Base-by-base conservation (phyloP, 2,113 vertebrate species). In the Ptilonorhynchus violaceus region DNA sequence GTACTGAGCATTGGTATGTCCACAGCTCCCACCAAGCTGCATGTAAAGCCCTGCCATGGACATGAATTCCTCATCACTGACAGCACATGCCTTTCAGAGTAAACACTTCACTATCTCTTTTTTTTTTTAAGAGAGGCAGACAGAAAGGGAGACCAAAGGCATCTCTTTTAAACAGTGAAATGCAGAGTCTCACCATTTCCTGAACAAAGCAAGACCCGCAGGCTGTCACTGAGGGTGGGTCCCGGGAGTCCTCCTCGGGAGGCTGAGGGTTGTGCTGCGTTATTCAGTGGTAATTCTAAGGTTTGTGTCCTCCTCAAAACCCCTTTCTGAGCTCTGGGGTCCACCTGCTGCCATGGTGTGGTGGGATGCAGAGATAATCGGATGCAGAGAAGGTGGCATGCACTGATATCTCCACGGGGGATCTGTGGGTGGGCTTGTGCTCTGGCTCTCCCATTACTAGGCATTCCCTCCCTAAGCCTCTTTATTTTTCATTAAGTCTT, bases 141-240 rank as follows among this genome's bases (percentile, higher is more conserved):
- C 28, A 60, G 58, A 69, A 37, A 72, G 41, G 33, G 37, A 72
- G 41, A 76, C 27, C 18, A 70, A 69, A 63, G 79, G 64, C 69
- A 81, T 84, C 70, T 86, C 93, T 93, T 81, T 89, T 82, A 70
- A 93, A 63, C 80, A 88, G 63, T 85, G 90, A 85, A 88, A 60
- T 75, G 60, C 39, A 58, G 70, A 78, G 82, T 77, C 70, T 63
- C 81, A 64, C 84, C 20, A 11, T 95, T 93, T 96, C 56, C 94
- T 94, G 72, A 66, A 64, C 44, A 46, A 82, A 88, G n/a, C 35
- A 64, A 70, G 66, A 64, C 42, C 21, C 49, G 9, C 73, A 12
- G 64, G 72, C 75, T 83, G 55, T 46, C 78, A 11, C 70, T 82
- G 87, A 77, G 47, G 58, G 47, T 44, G 10, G 31, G 88, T 92